Evolutionary conservation across 2,888 invertebrate genomes (phyloP).

Genomic region (Melanargia galathea): DNA sequence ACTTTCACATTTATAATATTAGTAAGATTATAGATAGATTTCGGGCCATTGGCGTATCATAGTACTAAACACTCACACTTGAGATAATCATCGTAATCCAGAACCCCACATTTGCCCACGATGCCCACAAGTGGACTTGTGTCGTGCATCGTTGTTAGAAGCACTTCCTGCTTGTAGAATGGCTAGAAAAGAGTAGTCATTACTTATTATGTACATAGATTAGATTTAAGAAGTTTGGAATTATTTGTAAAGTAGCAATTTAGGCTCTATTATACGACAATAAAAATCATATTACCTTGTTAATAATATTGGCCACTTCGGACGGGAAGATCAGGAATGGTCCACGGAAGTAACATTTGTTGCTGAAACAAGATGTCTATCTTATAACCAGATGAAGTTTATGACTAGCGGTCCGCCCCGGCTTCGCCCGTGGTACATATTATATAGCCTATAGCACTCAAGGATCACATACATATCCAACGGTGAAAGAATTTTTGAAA

Average conservation of each 20-base stretch:
- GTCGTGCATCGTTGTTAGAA: slow-evolving; percentile 95
- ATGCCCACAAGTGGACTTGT: slow-evolving; percentile 95
- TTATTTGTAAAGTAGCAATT: neutral
- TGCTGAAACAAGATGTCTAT: slow-evolving; percentile 86
- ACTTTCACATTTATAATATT: no score
- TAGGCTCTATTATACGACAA: neutral
- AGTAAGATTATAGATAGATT: no score
- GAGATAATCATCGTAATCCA: slow-evolving; percentile 94
- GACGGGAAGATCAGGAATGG: slow-evolving; percentile 95
- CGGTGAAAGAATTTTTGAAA: no score
- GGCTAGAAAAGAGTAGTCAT: slow-evolving; percentile 83
- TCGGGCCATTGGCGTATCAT: no score
- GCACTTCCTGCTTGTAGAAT: slow-evolving; percentile 96
- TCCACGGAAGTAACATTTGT: slow-evolving; percentile 95
- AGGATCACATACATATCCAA: no score
- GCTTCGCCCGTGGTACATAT: no score
- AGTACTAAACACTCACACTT: slow-evolving; percentile 88
- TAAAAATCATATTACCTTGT: slow-evolving; percentile 67
- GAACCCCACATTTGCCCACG: slow-evolving; percentile 94
- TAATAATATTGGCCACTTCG: slow-evolving; percentile 91
- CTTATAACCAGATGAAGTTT: neutral
- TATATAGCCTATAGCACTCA: no score
- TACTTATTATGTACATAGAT: no score
- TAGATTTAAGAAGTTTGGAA: neutral
- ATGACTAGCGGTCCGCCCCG: no score